These are phyloP conservation scores for Acipenser transmontanus DNA, from an alignment of 2,797 vertebrate genomes.

Conservation along the genomic window DNA sequence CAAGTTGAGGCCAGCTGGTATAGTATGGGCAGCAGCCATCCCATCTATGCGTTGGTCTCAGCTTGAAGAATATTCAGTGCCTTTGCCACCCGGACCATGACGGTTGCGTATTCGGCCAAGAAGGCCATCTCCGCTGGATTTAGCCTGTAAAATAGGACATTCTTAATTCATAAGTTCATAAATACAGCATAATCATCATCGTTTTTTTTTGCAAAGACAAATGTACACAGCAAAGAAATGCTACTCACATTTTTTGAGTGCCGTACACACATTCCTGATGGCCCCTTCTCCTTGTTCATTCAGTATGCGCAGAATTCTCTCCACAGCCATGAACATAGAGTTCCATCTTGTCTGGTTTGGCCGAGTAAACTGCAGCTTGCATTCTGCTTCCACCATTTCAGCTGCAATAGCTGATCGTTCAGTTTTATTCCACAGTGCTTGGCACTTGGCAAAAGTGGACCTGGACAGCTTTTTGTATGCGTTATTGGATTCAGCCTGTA, in stretches of 20 bases:
- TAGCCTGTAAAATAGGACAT: conserved; percentile 12
- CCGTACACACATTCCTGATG: background rate
- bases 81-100: conserved; percentile 11
- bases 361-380: background rate
- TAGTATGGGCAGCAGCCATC: conserved; percentile 20
- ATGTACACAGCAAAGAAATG: background rate
- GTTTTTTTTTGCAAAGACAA: background rate
- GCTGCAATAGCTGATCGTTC: background rate
- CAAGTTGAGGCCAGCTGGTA: conserved; percentile 10
- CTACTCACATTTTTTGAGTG: background rate
- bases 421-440: background rate
- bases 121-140: conserved; percentile 12
- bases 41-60: conserved; percentile 18
- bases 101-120: background rate
- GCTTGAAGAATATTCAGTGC: conserved; percentile 18
- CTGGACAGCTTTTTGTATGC: background rate
- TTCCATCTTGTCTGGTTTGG: background rate
- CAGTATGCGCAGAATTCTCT: background rate
- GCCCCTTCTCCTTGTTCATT: conserved; percentile 1
- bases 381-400: background rate
- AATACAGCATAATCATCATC: no score
- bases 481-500: background rate
- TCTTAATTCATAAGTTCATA: no score
- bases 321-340: conserved; percentile 2
- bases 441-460: conserved; percentile 1